phyloP scores from a whole-genome alignment of 2,888 invertebrate species.

The Lasioglossum pauxillum region DNA sequence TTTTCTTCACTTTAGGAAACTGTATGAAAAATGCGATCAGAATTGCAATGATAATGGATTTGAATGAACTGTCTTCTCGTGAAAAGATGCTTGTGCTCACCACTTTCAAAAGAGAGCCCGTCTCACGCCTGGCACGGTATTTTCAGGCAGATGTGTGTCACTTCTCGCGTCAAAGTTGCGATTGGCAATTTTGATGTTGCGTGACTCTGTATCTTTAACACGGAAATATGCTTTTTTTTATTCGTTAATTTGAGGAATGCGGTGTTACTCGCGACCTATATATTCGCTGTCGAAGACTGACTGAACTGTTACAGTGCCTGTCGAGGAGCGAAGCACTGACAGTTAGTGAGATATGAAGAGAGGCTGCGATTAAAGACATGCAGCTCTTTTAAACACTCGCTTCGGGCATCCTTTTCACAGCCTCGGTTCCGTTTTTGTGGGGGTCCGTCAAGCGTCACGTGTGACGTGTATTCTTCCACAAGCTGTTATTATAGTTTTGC shows the following conservation, averaged over 20 bases:
- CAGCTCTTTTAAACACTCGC: neutral
- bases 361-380: neutral
- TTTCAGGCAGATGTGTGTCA: neutral
- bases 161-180: conserved; percentile 25
- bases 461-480: neutral
- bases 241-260: neutral
- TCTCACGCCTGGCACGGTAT: neutral
- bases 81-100: neutral
- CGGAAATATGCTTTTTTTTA: neutral
- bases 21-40: neutral
- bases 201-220: conserved; percentile 18
- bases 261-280: neutral
- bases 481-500: neutral
- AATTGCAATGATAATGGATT: neutral
- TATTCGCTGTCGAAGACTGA: neutral
- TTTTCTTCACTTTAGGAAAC: neutral
- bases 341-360: neutral
- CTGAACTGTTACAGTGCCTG: neutral
- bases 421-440: neutral
- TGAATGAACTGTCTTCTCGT: neutral
- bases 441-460: neutral
- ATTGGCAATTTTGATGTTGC: neutral
- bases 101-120: neutral
- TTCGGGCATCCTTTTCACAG: neutral
- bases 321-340: neutral